Conservation (phyloP, 2,888 invertebrate species). For the Rhogogaster chlorosoma region DNA sequence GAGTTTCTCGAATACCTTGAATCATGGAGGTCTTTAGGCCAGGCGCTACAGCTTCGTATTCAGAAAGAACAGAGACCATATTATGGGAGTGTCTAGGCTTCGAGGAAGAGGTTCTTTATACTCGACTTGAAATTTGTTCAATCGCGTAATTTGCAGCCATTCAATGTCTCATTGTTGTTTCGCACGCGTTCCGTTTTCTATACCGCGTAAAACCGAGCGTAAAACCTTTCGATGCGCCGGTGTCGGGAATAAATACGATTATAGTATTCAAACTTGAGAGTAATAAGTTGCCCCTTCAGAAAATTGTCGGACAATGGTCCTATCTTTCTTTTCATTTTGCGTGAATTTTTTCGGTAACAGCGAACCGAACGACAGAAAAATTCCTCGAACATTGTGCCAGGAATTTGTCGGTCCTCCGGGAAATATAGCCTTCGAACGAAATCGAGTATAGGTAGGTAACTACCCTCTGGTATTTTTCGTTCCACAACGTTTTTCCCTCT, state of each 20-base stretch:
- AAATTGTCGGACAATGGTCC: background rate
- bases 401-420: constrained; percentile 4
- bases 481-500: background rate
- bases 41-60: constrained; percentile 4
- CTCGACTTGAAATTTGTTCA: background rate
- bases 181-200: background rate
- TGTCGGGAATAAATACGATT: background rate
- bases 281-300: background rate
- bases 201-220: background rate
- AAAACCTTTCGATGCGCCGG: background rate
- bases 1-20: constrained; percentile 19
- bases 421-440: constrained; percentile 3
- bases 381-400: constrained; percentile 1
- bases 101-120: background rate
- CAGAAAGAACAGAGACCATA: background rate
- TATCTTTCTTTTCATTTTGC: background rate
- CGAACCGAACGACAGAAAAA: background rate
- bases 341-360: background rate
- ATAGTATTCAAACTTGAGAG: background rate
- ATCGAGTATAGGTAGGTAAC: background rate
- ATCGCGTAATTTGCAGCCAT: constrained; percentile 2
- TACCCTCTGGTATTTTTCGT: background rate
- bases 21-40: background rate
- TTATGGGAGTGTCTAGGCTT: background rate
- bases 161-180: background rate